Base-by-base conservation (phyloP, 2,888 invertebrate species). In the Tachina fera region DNA sequence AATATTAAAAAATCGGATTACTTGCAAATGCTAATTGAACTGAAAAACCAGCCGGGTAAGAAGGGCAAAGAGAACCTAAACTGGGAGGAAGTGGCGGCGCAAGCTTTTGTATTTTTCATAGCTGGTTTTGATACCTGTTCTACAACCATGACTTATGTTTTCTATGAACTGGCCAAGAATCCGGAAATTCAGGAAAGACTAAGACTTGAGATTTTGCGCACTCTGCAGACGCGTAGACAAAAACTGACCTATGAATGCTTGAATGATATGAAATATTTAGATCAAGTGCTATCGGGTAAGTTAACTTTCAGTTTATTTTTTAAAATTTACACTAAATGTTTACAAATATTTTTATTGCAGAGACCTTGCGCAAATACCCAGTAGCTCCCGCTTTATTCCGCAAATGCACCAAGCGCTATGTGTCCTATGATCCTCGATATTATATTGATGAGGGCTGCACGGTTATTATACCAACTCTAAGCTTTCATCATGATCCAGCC, bases 1-100 rank as follows among this genome's bases (percentile, higher is more conserved):
- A 88, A 90, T 4, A 74, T 91, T 6, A 87, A 90, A 82, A 82
- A 93, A 49, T 92, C 93, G 68, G 93, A 94, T 87, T 94, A 93
- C 77, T 90, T 94, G 80, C 93, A 93, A 74, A 86, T 94, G 45
- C 87, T 94, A 84, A 90, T 89, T 19, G 89, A 89, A 6, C 22
- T 89, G 58, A 90, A 90, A 22, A 79, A 85, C 14, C 19, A 63
- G 6, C 14, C 56, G 1, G 16, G 47, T 51, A 10, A 41, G 14
- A 68, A 43, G 8, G 22, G 9, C 1, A 9, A 16, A 3, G 16
- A 41, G 16, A 14, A 11, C 1, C 14, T 77, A 11, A 58, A 8
- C 9, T 9, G 58, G 5, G 19, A 67, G 1, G 49, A 67, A 39
- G 1, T 68, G 13, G 13, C n/a, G 9, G 56, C 43, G 3, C 45